Conservation (phyloP, 2,113 vertebrate species). For the Anseranas semipalmata region DNA sequence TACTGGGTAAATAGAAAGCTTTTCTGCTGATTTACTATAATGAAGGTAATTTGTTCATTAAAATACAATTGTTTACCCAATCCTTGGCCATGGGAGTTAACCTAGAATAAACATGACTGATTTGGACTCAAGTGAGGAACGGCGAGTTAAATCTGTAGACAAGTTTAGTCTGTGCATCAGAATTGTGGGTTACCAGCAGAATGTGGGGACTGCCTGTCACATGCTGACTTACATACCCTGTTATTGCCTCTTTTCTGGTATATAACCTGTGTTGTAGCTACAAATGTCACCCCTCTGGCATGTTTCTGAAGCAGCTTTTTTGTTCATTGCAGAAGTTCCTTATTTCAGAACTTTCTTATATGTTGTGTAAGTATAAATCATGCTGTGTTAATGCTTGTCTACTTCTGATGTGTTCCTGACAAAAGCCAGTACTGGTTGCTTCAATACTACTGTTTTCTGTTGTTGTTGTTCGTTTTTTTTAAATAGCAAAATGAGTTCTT, state of each 20-base stretch:
- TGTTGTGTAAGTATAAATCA: rapidly evolving
- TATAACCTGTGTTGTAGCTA: neutral
- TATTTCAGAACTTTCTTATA: neutral
- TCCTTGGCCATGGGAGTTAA: neutral
- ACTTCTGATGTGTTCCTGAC: neutral
- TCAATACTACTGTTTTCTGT: neutral
- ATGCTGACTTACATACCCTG: neutral
- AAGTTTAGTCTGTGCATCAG: neutral
- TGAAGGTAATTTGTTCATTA: neutral
- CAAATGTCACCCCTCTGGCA: neutral
- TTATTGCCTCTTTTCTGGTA: neutral
- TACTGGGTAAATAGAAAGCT: neutral
- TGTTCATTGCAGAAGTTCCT: neutral
- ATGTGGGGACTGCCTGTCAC: neutral
- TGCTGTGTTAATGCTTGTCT: neutral
- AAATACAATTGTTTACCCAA: rapidly evolving
- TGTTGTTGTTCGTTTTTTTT: neutral
- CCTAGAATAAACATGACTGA: neutral
- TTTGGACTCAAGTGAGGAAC: neutral
- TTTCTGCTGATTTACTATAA: neutral
- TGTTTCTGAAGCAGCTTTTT: neutral
- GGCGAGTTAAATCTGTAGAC: neutral
- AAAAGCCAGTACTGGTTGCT: neutral
- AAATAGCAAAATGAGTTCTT: neutral
- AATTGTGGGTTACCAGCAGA: neutral